phyloP scores from a whole-genome alignment of 1,140 invertebrate genomes.

The Drosophila navojoa region DNA sequence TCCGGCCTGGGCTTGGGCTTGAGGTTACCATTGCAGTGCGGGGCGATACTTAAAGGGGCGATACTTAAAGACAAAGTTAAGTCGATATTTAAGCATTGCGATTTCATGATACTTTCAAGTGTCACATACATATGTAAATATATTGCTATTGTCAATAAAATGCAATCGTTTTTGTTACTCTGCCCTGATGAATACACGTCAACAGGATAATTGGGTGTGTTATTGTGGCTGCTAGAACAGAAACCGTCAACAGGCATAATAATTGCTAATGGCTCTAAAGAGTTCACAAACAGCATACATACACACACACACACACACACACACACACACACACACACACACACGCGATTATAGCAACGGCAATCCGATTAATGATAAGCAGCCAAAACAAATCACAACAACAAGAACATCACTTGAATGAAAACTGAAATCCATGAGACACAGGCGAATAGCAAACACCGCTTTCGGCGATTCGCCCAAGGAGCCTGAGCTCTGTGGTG shows the following conservation, averaged over 20 bases:
- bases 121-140: too few relatives aligned
- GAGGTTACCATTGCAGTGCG: too few relatives aligned
- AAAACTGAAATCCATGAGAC: slow-evolving; percentile 39
- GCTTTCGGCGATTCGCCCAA: slow-evolving; percentile 1
- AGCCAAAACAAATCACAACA: slow-evolving; percentile 39
- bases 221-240: background rate
- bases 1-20: slow-evolving; percentile 19
- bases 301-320: slow-evolving; percentile 6
- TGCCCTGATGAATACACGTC: background rate
- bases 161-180: too few relatives aligned
- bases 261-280: slow-evolving; percentile 48
- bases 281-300: slow-evolving; percentile 46
- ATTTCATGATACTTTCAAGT: too few relatives aligned
- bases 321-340: slow-evolving; percentile 20
- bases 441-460: slow-evolving; percentile 22
- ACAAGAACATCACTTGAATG: slow-evolving; percentile 2
- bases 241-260: slow-evolving; percentile 15
- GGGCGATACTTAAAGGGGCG: slow-evolving; percentile 25
- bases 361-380: slow-evolving; percentile 65
- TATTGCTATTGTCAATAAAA: too few relatives aligned
- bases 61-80: slow-evolving; percentile 40
- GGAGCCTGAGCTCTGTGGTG: background rate
- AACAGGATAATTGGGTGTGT: slow-evolving; percentile 1
- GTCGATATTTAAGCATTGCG: slow-evolving; percentile 7
- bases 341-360: slow-evolving; percentile 51